Base-by-base conservation (phyloP, 64 coral and sea anemone genomes). In the Stichodactyla helianthus region DNA sequence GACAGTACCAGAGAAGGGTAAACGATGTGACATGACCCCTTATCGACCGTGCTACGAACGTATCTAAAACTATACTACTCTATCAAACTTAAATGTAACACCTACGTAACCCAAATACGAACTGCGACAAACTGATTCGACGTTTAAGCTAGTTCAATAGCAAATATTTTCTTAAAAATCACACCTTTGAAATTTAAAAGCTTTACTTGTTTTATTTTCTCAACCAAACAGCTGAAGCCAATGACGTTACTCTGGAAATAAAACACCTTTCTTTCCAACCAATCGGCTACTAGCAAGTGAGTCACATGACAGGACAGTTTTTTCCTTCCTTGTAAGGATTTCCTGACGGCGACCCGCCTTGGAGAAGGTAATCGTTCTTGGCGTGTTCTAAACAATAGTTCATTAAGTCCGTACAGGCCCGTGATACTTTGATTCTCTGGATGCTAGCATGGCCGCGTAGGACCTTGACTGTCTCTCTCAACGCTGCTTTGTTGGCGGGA, bases 281-380 rank as follows among this genome's bases (percentile, higher is more conserved):
- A 74, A 31, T 74, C 26, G 13, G 68, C 26, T 74, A 31, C 27
- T 9, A 13, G 7, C 8, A 74, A 31, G 27, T 11, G 27, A 31
- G 68, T 71, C 76, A 95, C 93, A 95, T 95, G 53, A 95, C 78
- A 13, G 86, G 79, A 59, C 93, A 95, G 51, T 91, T 92, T 84
- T 86, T 77, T 0, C 86, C 94, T 59, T 95, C 91, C 35, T 89
- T 93, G 88, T 93, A 95, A 22, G 90, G 87, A 68, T 95, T 95
- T 25, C 87, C 85, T 16, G 87, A 92, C 50, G 85, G 59, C 25
- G 85, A 85, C 86, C 91, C 82, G 55, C 94, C 91, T 71, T 89
- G 91, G 55, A 95, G 79, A 56, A 95, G 88, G 53, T 86, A 95
- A 84, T 95, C 94, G 10, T 95, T 82, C 56, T 86, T 82, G 7